phyloP scores from a whole-genome alignment of 1,140 invertebrate species.

The Hirudo medicinalis region DNA sequence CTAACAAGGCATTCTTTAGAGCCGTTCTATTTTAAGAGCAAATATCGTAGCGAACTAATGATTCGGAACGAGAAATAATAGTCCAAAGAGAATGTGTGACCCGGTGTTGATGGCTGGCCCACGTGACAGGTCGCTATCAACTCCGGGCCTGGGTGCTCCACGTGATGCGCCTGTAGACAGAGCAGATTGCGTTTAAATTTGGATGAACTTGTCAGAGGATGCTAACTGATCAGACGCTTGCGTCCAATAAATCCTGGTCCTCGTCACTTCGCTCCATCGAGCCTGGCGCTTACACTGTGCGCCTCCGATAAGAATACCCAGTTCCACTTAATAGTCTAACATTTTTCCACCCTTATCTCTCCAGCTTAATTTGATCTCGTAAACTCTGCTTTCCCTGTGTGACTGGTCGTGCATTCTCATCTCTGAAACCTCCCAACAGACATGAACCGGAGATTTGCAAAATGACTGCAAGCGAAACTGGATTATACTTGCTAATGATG shows the following conservation, averaged over 20 bases:
- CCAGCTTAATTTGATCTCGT: not conserved
- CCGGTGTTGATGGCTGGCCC: no score
- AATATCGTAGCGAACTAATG: no score
- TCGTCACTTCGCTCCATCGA: conserved; percentile 10
- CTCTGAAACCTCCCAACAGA: not conserved
- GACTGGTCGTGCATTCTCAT: not conserved
- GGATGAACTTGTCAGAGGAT: conserved; percentile 8
- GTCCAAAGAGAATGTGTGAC: no score
- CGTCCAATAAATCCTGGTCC: conserved; percentile 9
- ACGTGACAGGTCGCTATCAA: no score
- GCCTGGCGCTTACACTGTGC: not conserved
- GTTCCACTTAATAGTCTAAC: not conserved
- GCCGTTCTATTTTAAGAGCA: no score
- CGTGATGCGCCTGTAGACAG: no score
- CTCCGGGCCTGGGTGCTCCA: no score
- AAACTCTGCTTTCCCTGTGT: not conserved
- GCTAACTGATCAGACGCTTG: conserved; percentile 4
- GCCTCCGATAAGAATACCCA: not conserved
- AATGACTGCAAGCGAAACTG: not conserved
- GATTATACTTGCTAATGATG: no score
- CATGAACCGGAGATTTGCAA: not conserved
- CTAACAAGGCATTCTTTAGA: no score
- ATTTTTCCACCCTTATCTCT: not conserved
- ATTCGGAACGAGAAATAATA: no score
- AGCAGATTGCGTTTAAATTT: conserved; percentile 1